Percentiles rank a stretch among this genome's conserved stretches.
Conservation (phyloP, 1,140 invertebrate species). For the Leptinotarsa texana region DNA sequence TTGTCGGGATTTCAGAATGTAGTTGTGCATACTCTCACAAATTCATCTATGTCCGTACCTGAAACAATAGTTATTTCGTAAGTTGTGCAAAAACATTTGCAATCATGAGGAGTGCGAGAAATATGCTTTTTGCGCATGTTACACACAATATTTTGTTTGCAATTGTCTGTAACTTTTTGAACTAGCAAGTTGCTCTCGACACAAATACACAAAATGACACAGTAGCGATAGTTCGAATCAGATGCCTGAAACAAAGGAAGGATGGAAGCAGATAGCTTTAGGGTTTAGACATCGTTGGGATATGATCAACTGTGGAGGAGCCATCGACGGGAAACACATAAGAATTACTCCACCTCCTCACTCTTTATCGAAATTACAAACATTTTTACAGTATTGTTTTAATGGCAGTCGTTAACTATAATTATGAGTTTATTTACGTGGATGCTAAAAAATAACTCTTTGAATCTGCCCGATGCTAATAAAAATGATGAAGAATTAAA, state of each 20-base stretch:
- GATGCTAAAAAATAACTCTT: slow-evolving; percentile 42
- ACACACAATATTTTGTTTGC: too few species aligned
- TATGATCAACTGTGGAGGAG: slow-evolving; percentile 1
- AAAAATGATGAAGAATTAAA: slow-evolving; percentile 20
- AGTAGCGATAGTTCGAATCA: background rate
- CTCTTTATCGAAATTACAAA: slow-evolving; percentile 58
- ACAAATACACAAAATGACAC: too few species aligned
- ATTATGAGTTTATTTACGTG: slow-evolving; percentile 57
- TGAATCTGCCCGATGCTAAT: background rate
- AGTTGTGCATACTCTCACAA: too few species aligned
- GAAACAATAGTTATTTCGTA: too few species aligned
- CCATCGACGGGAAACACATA: slow-evolving; percentile 19
- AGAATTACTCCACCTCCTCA: slow-evolving; percentile 41
- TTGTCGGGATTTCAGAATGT: too few species aligned
- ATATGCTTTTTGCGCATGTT: too few species aligned
- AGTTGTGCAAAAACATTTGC: too few species aligned
- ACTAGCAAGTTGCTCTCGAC: too few species aligned
- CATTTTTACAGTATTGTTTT: slow-evolving; percentile 47
- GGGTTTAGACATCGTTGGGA: slow-evolving; percentile 26
- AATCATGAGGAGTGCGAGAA: too few species aligned
- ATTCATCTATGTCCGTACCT: too few species aligned
- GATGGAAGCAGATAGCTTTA: slow-evolving; percentile 20
- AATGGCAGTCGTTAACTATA: slow-evolving; percentile 57
- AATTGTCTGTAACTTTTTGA: too few species aligned
- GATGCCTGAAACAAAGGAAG: slow-evolving; percentile 22